Evolutionary conservation across 2,888 invertebrate genomes (phyloP).

Genomic region (Anthrax anthrax): DNA sequence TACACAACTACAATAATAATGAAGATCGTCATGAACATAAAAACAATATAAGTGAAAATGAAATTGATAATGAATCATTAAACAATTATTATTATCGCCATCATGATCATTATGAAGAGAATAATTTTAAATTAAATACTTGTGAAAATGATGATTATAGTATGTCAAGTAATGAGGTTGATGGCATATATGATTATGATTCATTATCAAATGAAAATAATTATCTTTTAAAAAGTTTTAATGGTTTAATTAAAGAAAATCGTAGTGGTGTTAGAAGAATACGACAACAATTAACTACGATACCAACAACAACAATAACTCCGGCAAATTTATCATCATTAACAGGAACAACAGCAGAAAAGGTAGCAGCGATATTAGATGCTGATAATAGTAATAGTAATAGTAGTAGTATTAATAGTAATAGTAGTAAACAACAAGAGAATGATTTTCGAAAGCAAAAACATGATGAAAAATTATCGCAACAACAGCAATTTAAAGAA

Average conservation of each 20-base stretch:
- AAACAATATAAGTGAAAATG: conserved; percentile 1
- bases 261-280: neutral
- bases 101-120: no score
- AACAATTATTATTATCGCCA: no score
- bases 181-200: neutral
- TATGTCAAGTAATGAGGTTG: no score
- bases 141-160: neutral
- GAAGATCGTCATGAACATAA: neutral
- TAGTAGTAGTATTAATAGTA: neutral
- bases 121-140: no score
- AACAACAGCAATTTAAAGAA: conserved; percentile 52
- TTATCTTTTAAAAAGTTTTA: conserved; percentile 23
- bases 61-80: neutral
- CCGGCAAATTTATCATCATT: no score
- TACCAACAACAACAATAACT: no score
- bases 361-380: neutral
- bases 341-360: no score
- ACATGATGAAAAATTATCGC: conserved; percentile 11
- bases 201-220: conserved; percentile 20
- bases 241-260: conserved; percentile 11
- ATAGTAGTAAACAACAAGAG: neutral
- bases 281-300: no score
- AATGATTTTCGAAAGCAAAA: conserved; percentile 8
- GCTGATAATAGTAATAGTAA: neutral
- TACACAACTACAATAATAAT: no score